Evolutionary conservation across 2,888 invertebrate genomes (phyloP), one percentile per base, ranked within the genome.

Genomic region (Yponomeuta malinellus): DNA sequence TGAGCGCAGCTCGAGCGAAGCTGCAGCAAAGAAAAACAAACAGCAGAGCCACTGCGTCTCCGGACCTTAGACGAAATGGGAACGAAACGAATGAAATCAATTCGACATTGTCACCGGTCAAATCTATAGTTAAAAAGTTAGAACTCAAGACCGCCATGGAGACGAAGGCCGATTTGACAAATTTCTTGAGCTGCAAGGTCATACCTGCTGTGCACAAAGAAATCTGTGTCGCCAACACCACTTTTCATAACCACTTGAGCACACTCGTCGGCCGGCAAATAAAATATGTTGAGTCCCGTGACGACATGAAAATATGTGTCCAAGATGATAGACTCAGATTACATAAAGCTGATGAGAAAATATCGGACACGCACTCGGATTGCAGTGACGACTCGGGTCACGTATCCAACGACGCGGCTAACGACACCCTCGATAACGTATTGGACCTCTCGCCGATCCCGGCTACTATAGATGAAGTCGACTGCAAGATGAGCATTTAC

Each of bases 371-470:
- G 75, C 93, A 93, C 75, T 95, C 95, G 8, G 95, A 95, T 78
- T 95, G 96, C 78, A 95, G 96, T 72, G 96, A 96, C 78, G 96
- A 96, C 88, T 96, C 96, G 72, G 96, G 96, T 73, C 96, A 96
- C 86, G 96, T 96, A 76, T 96, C 96, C 70, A 96, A 96, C 79
- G 96, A 95, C 81, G 95, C 96, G 72, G 95, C 95, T 70, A 96
- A 95, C 80, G 96, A 95, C 82, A 94, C 94, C 78, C 94, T 95
- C 73, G 81, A 80, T 10, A 78, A 83, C 31, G 90, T 88, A 75
- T 89, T 90, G 77, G 85, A 82, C 76, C 83, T 84, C 71, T 83
- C 83, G 75, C 87, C 87, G 71, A 73, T 85, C 71, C 85, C 84
- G 72, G 82, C 88, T 2, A 76, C 73, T 70, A 80, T 82, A 2